Conservation (phyloP, 2,888 invertebrate species). For the Caenorhabditis auriculariae region DNA sequence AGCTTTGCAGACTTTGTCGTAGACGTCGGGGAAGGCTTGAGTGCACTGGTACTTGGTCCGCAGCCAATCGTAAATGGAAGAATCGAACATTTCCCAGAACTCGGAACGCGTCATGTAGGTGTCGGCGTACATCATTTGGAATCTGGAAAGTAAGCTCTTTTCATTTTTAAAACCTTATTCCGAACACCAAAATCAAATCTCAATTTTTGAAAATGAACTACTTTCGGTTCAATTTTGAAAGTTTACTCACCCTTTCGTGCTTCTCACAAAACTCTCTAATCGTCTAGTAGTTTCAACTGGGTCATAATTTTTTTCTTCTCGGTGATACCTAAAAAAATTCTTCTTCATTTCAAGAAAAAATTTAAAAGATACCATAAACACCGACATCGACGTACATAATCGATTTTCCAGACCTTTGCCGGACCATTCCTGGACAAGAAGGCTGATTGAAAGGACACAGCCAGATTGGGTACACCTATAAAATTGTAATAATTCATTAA, state of each 20-base stretch:
- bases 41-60: slow-evolving; percentile 69
- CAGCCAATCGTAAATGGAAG: slow-evolving; percentile 71
- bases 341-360: too few species aligned
- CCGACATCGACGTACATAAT: slow-evolving; percentile 81
- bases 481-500: not conserved
- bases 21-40: slow-evolving; percentile 79
- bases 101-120: slow-evolving; percentile 77
- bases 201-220: not conserved
- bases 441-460: slow-evolving; percentile 78
- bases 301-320: slow-evolving; percentile 71
- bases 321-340: slow-evolving; percentile 12
- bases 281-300: slow-evolving; percentile 73
- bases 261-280: slow-evolving; percentile 75
- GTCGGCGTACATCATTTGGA: slow-evolving; percentile 84
- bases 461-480: slow-evolving; percentile 77
- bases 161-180: not conserved
- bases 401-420: slow-evolving; percentile 67
- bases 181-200: not conserved
- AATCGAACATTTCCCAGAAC: slow-evolving; percentile 80
- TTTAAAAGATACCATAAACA: slow-evolving; percentile 80
- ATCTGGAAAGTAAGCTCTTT: slow-evolving; percentile 66
- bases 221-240: slow-evolving; percentile 3
- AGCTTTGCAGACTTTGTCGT: slow-evolving; percentile 72
- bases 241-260: slow-evolving; percentile 70
- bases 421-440: slow-evolving; percentile 74